Conservation (phyloP, 2,113 vertebrate genomes). For the Dipodomys spectabilis region DNA sequence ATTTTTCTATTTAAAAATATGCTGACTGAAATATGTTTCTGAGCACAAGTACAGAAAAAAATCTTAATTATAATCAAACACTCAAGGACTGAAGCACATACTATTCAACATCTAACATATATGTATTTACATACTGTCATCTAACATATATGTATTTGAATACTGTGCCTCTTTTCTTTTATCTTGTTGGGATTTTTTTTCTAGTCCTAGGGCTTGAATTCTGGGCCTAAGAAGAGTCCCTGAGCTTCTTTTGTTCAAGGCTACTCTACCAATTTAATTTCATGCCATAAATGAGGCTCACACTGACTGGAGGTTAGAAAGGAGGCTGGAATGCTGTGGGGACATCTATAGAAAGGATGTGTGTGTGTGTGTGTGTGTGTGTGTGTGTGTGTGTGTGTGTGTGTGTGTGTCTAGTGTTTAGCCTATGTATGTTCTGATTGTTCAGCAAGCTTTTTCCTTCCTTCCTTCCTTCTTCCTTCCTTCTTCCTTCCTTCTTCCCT, state of each 20-base stretch:
- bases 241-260: no score
- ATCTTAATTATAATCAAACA: slow-evolving; percentile 58
- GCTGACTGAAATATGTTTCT: background rate
- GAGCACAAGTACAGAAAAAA: slow-evolving; percentile 39
- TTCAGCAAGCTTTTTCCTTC: background rate
- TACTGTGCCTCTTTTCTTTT: background rate
- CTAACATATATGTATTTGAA: background rate
- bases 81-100: slow-evolving; percentile 12
- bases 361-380: no score
- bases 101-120: background rate
- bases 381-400: no score
- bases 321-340: slow-evolving; percentile 2
- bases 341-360: background rate
- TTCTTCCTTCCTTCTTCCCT: background rate
- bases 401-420: background rate
- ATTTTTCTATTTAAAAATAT: slow-evolving; percentile 57
- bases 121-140: background rate
- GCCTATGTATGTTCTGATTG: background rate
- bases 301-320: slow-evolving; percentile 28
- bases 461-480: no score
- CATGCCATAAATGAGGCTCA: background rate
- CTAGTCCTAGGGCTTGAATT: no score
- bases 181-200: no score
- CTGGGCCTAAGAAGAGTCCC: no score
- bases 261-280: background rate